A percentile compares a stretch with the other conserved stretches of the same genome.
Conservation (phyloP, 2,113 vertebrate species). For the Neotragus pygmaeus region DNA sequence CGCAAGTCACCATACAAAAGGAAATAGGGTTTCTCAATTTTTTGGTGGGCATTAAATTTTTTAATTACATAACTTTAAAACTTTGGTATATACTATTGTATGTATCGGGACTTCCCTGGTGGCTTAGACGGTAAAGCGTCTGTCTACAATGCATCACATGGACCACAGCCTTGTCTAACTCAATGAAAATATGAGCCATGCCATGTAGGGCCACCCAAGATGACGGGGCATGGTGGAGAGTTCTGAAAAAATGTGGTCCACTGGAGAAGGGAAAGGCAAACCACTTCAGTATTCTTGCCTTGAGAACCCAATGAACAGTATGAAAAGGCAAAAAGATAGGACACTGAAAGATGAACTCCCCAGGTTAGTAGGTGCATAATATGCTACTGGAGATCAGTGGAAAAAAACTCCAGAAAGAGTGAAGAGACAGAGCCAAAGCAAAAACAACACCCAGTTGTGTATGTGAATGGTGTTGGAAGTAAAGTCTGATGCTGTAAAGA, state of each 20-base stretch:
- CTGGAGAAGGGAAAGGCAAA: neutral
- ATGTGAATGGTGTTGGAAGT: neutral
- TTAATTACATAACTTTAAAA: neutral
- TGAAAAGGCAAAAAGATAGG: neutral
- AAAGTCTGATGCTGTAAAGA: neutral
- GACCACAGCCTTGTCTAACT: neutral
- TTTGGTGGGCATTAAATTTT: neutral
- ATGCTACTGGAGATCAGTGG: neutral
- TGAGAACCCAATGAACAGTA: neutral
- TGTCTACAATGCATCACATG: too few relatives aligned
- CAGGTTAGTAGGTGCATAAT: neutral
- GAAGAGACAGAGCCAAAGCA: neutral
- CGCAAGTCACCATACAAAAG: neutral
- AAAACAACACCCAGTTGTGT: neutral
- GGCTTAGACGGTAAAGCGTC: too few relatives aligned
- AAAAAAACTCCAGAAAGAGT: neutral
- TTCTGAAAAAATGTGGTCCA: neutral
- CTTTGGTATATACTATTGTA: neutral
- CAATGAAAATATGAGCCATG: neutral
- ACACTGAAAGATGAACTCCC: neutral
- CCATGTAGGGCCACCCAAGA: neutral
- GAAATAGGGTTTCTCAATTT: neutral
- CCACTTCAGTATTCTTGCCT: neutral
- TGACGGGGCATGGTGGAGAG: fast-evolving
- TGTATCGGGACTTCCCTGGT: too few relatives aligned